These are phyloP conservation scores for Cecropterus lyciades DNA, from an alignment of 1,140 invertebrate species.

Conservation along the genomic window DNA sequence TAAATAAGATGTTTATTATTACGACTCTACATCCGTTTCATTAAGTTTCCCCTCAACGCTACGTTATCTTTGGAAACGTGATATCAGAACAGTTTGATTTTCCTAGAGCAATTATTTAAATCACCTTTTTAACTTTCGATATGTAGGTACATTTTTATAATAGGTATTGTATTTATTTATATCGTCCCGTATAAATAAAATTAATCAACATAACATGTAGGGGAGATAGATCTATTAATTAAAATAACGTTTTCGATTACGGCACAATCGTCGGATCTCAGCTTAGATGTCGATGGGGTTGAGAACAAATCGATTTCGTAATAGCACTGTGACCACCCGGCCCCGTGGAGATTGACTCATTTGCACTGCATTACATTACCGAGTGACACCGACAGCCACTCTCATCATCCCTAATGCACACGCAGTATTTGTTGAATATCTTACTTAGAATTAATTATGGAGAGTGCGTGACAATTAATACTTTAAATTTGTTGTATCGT, in stretches of 20 bases:
- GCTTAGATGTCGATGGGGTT: conserved; percentile 61
- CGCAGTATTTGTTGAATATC: conserved; percentile 52
- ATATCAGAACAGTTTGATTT: no score
- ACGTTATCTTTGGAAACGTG: no score
- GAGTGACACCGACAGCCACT: conserved; percentile 77
- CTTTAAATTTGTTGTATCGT: conserved; percentile 21
- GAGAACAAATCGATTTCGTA: conserved; percentile 79
- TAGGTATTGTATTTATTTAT: no score
- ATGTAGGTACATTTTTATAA: no score
- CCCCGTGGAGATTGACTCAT: conserved; percentile 81
- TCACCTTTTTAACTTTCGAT: no score
- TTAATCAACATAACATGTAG: conserved; percentile 1
- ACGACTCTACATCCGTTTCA: no score
- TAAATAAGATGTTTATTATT: no score
- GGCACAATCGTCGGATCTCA: conserved; percentile 51
- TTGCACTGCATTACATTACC: conserved; percentile 84
- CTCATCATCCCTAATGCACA: conserved; percentile 77
- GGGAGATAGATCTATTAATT: conserved; percentile 46
- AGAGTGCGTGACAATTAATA: conserved; percentile 35
- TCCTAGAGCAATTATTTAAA: no score
- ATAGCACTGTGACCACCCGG: conserved; percentile 71
- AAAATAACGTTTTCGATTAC: conserved; percentile 57
- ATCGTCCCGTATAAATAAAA: background rate
- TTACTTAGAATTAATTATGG: conserved; percentile 42
- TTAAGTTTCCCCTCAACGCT: no score